Percentiles rank a stretch among this genome's conserved stretches.
Conservation (phyloP, 2,888 invertebrate species). For the Asteroscopus sphinx region DNA sequence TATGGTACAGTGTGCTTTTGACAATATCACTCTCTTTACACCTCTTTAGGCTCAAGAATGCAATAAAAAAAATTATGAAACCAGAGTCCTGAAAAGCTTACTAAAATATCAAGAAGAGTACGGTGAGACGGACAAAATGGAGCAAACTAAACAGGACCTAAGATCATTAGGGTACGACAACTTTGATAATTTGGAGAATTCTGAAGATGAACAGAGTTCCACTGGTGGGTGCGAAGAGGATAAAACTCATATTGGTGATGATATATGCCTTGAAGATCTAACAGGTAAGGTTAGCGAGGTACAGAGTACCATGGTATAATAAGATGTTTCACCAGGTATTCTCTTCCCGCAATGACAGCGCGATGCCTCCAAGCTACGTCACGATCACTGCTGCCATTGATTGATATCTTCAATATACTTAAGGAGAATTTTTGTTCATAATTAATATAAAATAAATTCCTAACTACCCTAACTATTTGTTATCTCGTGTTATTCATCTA, state of each 20-base stretch:
- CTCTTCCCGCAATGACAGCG: no score
- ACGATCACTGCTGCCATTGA: no score
- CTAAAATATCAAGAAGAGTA: constrained; percentile 89
- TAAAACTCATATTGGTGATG: constrained; percentile 91
- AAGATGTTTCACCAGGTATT: no score
- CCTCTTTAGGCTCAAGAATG: constrained; percentile 83
- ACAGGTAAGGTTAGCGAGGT: constrained; percentile 91
- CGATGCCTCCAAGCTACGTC: no score
- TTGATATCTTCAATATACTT: no score
- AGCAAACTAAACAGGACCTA: constrained; percentile 87
- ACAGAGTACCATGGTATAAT: no score
- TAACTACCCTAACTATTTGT: no score
- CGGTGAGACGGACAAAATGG: constrained; percentile 86
- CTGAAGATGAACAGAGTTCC: constrained; percentile 86
- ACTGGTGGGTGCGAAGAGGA: constrained; percentile 88
- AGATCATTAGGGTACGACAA: constrained; percentile 78
- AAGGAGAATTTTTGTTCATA: no score
- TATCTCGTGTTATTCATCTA: no score
- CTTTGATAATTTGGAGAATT: constrained; percentile 84
- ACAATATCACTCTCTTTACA: background rate
- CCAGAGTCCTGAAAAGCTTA: constrained; percentile 89
- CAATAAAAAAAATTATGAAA: constrained; percentile 89
- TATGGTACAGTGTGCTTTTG: no score
- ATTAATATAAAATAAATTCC: no score
- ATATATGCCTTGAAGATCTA: constrained; percentile 93